These are phyloP conservation scores for Blastomussa wellsi DNA, from an alignment of 92 coral and sea anemone genomes.

Conservation along the genomic window DNA sequence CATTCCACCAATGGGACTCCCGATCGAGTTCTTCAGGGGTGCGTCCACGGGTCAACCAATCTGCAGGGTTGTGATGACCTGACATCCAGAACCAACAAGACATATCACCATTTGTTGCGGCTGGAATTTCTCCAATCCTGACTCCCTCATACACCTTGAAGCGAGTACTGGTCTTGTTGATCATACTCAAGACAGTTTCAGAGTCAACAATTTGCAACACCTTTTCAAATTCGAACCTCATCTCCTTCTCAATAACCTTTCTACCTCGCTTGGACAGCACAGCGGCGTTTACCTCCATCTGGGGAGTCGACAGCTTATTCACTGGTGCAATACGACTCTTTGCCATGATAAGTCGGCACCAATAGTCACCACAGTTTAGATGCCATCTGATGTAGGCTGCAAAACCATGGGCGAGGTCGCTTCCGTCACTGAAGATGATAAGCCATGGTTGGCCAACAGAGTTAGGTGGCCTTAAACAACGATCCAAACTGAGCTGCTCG, in stretches of 20 bases:
- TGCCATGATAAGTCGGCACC: conserved; percentile 67
- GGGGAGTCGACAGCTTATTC: conserved; percentile 63
- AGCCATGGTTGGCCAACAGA: conserved; percentile 58
- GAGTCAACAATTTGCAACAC: conserved; percentile 72
- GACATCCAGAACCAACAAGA: conserved; percentile 47
- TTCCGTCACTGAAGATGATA: conserved; percentile 61
- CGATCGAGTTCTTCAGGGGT: conserved; percentile 50
- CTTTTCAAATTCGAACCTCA: conserved; percentile 60
- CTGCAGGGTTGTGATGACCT: conserved; percentile 41
- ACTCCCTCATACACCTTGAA: conserved; percentile 56
- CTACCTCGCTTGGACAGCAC: conserved; percentile 68
- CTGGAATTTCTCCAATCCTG: conserved; percentile 57
- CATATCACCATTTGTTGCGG: conserved; percentile 54
- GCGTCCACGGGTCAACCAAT: conserved; percentile 58
- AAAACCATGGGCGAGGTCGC: conserved; percentile 63
- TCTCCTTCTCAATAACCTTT: conserved; percentile 63
- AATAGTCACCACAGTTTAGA: conserved; percentile 42
- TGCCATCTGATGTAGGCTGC: conserved; percentile 72
- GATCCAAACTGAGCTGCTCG: conserved; percentile 34
- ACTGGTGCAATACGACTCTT: conserved; percentile 68
- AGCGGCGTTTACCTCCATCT: conserved; percentile 62
- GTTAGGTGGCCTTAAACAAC: conserved; percentile 50
- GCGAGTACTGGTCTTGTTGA: conserved; percentile 28
- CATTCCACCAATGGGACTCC: conserved; percentile 61
- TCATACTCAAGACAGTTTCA: conserved; percentile 69